Base-by-base conservation (phyloP, 1,140 invertebrate genomes). In the Brachionus sp. region DNA sequence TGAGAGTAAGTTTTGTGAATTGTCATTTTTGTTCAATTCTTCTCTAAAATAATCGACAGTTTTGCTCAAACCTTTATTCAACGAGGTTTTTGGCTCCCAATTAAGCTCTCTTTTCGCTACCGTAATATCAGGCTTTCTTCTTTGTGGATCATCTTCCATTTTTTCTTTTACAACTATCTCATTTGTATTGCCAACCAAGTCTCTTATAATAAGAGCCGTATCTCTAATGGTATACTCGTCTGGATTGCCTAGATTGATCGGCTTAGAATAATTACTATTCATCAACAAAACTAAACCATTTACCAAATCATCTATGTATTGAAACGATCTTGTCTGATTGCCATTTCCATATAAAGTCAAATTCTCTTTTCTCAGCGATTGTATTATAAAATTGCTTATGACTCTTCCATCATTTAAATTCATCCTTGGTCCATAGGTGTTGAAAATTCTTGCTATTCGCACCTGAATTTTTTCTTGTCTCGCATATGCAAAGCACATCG, bases 381-480 rank as follows among this genome's bases (percentile, higher is more conserved):
- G 97, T 64, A 98, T 91, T 84, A 99, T 96, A 86, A 99, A 99
- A 90, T 99, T 99, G 12, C 96, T 98, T 0, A 99, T 97, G 2
- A 99, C 97, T 53, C 98, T 90, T 5, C 97, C 97, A 90, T 99
- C 98, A 86, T 98, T 97, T 91, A 97, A 95, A 87, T 98, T 96
- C 98, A 99, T 99, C 86, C 97, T 90, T 0, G 97, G 97, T n/a
- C 98, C 98, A 88, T 97, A 99, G 0, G 98, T 99, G 87, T 99
- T 99, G 87, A 99, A 99, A 85, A 99, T 99, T 84, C 98, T 91
- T 0, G 97, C 97, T 25, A 99, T 96, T 84, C 97, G 90, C 3
- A 99, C 95, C 77, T 94, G 91, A 7, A 99, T 93, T 62, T 94
- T 94, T 88, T 98, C 96, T 46, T 68, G 62, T 16, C 53, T 19